Percentiles rank a stretch among this genome's conserved stretches.
These are phyloP conservation scores for Platyscapa corneri DNA, from an alignment of 1,140 invertebrate genomes.

Conservation along the genomic window DNA sequence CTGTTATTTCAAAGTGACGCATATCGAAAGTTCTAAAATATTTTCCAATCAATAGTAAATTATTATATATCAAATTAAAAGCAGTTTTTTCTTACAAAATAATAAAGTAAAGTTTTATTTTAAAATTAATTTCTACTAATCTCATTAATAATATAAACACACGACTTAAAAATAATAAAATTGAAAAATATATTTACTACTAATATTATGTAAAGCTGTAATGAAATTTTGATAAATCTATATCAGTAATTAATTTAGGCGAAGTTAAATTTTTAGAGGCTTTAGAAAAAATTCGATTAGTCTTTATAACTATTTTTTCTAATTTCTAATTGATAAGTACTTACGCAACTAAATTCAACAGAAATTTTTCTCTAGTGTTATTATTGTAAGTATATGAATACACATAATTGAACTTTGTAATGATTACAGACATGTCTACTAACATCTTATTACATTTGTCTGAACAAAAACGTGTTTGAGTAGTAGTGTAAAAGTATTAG, in stretches of 20 bases:
- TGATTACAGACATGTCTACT: neutral
- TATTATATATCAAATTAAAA: no score
- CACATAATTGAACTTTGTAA: neutral
- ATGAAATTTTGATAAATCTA: neutral
- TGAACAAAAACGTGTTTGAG: neutral
- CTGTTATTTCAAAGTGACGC: conserved; percentile 9
- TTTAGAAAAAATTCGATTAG: neutral
- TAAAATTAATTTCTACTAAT: no score
- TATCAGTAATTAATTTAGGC: neutral
- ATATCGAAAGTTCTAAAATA: neutral
- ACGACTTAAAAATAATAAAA: neutral
- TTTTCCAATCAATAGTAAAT: neutral
- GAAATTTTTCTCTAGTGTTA: neutral
- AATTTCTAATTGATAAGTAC: neutral
- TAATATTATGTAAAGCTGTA: neutral
- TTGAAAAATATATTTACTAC: neutral
- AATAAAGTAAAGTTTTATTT: no score
- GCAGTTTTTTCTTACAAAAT: no score
- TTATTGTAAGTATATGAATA: neutral
- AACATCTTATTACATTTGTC: neutral
- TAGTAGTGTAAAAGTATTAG: no score
- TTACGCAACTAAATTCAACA: neutral
- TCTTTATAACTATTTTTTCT: neutral
- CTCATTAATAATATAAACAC: no score
- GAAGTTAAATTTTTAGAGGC: neutral